A percentile compares a stretch with the other conserved stretches of the same genome.
Evolutionary conservation across 2,797 vertebrate species (phyloP).

Genomic region (Ibycter americanus): DNA sequence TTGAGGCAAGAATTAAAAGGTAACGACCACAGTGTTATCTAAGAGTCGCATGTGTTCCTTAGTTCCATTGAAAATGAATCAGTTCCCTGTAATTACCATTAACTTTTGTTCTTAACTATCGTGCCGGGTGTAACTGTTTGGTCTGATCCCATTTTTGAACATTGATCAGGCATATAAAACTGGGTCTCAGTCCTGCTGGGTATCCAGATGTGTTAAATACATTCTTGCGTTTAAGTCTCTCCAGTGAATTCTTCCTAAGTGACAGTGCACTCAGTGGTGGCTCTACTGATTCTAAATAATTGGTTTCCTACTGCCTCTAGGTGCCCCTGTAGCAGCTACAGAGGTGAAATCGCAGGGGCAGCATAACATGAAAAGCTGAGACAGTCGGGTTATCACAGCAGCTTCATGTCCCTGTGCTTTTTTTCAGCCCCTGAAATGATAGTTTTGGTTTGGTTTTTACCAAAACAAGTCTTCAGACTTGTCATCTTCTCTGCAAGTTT

Average conservation of each 20-base stretch:
- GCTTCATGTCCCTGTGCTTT: neutral
- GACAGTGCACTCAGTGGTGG: neutral
- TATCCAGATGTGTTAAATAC: neutral
- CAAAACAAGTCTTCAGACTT: neutral
- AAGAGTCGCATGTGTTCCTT: neutral
- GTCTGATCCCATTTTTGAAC: neutral
- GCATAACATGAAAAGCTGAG: neutral
- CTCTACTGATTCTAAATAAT: neutral
- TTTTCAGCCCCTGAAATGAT: neutral
- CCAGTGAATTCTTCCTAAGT: neutral
- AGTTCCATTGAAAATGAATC: neutral
- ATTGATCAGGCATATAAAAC: neutral
- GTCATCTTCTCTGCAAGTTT: neutral
- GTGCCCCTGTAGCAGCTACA: neutral
- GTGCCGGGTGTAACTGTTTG: neutral
- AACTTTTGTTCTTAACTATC: neutral
- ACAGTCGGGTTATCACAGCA: neutral
- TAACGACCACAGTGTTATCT: neutral
- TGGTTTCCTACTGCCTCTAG: neutral
- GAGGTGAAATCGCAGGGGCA: neutral
- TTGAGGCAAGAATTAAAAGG: neutral
- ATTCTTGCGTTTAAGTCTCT: neutral
- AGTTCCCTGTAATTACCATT: neutral
- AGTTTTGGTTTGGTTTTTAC: neutral
- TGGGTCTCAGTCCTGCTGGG: neutral